Percentiles rank a stretch among this genome's conserved stretches.
phyloP scores from a whole-genome alignment of 2,113 vertebrate genomes.

The Paramisgurnus dabryanus region DNA sequence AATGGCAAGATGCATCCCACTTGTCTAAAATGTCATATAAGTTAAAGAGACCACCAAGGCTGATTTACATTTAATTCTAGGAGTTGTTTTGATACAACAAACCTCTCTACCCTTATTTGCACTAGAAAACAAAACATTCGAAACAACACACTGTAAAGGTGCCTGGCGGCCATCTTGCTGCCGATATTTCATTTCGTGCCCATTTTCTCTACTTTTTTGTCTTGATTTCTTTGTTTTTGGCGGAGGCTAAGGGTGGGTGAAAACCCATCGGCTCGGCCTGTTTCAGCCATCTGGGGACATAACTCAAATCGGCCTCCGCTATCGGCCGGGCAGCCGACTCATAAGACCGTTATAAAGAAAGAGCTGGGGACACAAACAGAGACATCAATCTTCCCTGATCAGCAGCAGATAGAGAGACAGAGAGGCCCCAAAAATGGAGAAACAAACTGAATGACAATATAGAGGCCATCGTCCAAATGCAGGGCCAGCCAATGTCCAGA shows the following conservation, averaged over 20 bases:
- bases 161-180: slow-evolving; percentile 19
- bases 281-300: slow-evolving; percentile 59
- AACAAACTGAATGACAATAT: slow-evolving; percentile 65
- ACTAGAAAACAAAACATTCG: not conserved
- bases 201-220: slow-evolving; percentile 37
- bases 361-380: slow-evolving; percentile 61
- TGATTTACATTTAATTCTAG: slow-evolving; percentile 5
- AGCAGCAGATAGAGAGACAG: slow-evolving; percentile 60
- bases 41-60: not conserved
- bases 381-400: slow-evolving; percentile 66
- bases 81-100: slow-evolving; percentile 17
- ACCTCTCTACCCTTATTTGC: not conserved
- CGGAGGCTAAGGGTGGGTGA: slow-evolving; percentile 48
- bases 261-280: slow-evolving; percentile 56
- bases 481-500: slow-evolving; percentile 41
- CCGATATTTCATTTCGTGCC: slow-evolving; percentile 47
- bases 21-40: too few relatives aligned
- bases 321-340: slow-evolving; percentile 57
- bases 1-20: not conserved
- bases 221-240: slow-evolving; percentile 53
- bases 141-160: slow-evolving; percentile 8
- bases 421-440: slow-evolving; percentile 56
- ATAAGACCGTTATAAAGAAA: slow-evolving; percentile 58
- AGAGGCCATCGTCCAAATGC: slow-evolving; percentile 46
- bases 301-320: slow-evolving; percentile 58